Evolutionary conservation across 2,888 invertebrate genomes (phyloP).

Genomic region (Patella caerulea): DNA sequence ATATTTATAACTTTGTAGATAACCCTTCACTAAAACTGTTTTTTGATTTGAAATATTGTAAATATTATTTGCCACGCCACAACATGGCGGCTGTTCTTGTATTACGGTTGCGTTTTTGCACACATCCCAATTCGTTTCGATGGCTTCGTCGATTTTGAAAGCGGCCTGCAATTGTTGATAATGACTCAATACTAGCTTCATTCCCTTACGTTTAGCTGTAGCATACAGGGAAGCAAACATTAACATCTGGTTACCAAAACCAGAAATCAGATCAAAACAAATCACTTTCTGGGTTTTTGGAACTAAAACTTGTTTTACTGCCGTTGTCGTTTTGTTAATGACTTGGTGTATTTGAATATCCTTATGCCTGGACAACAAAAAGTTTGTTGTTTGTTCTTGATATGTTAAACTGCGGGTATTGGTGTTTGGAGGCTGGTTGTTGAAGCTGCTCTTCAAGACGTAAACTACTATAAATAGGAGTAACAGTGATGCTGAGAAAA

Average conservation of each 20-base stretch:
- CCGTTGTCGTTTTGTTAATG: too few relatives aligned
- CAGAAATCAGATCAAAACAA: too few relatives aligned
- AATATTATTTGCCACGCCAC: not conserved
- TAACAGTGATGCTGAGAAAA: too few relatives aligned
- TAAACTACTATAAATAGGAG: too few relatives aligned
- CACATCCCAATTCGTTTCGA: not conserved
- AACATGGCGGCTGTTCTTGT: not conserved
- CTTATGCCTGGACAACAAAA: too few relatives aligned
- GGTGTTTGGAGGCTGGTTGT: too few relatives aligned
- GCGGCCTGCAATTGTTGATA: not conserved
- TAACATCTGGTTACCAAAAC: not conserved
- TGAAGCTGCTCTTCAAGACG: too few relatives aligned
- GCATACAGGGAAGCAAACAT: not conserved
- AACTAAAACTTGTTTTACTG: too few relatives aligned
- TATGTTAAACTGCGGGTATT: too few relatives aligned
- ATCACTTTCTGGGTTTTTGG: too few relatives aligned
- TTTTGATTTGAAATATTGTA: not conserved
- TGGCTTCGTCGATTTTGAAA: not conserved
- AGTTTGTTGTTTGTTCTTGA: too few relatives aligned
- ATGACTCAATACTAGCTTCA: not conserved
- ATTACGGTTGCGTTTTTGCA: not conserved
- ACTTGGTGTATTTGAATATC: too few relatives aligned
- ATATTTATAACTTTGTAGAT: constrained; percentile 9
- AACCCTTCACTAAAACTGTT: not conserved
- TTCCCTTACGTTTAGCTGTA: not conserved